Evolutionary conservation across 1,140 invertebrate genomes (phyloP), one percentile per base, ranked within the genome.

Genomic region (Drosophila ficusphila): DNA sequence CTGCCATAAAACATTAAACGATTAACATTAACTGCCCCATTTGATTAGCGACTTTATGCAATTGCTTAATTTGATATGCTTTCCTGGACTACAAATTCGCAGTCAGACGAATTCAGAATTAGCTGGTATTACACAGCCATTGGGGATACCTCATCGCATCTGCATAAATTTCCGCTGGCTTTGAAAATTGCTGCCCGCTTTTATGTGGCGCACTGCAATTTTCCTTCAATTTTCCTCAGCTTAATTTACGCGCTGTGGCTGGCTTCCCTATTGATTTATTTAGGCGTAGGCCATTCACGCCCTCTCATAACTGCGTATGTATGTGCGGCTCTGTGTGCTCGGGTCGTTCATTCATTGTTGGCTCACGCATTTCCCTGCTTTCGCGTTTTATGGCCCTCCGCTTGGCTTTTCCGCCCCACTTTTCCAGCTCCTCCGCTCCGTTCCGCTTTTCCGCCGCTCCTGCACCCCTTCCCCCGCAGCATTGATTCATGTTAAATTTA

Each of bases 401-500:
- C 39, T 38, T 51, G 68, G 60, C 11, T 51, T 51, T 38, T 14
- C 58, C 48, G 16, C 0, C 38, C 7, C 23, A 11, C 19, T 39
- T 58, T 33, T 29, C 25, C 36, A n/a, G n/a, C n/a, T n/a, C n/a
- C 42, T 44, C 33, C 42, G 53, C 31, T 23, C 33, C 21, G 42
- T 52, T 44, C 18, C 39, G 33, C 27, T 25, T 25, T 25, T 9
- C 18, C n/a, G 19, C 14, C 14, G 2, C 31, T n/a, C 23, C 39
- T n/a, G 23, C 5, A 3, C 5, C 18, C 19, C 19, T 4, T 16
- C 14, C 7, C 34, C 6, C 21, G 25, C 33, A 53, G 69, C 79
- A 83, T 83, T 83, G 79, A 76, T 83, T 83, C 79, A 79, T 76
- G 34, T 73, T 73, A 67, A 85, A 76, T 81, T 81, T 85, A 85